A percentile compares a stretch with the other conserved stretches of the same genome.
Evolutionary conservation across 2,113 vertebrate species (phyloP).

Genomic region (Plecturocebus donacophilus): DNA sequence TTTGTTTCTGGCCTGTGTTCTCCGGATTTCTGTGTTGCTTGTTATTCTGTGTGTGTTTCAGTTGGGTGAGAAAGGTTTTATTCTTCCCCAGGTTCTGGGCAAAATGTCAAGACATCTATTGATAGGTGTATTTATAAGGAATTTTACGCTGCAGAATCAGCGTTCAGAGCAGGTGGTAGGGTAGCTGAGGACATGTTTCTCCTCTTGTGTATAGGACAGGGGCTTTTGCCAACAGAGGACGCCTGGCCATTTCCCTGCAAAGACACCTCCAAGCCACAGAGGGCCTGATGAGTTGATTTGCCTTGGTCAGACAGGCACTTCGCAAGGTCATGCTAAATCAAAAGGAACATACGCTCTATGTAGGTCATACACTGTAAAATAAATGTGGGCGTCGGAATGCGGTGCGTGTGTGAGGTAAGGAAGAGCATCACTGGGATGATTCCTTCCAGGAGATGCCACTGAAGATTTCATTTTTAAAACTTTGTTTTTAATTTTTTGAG

Average conservation of each 20-base stretch:
- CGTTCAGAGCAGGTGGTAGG: not conserved
- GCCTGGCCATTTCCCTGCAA: too few relatives aligned
- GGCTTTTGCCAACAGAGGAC: rapidly evolving
- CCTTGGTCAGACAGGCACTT: not conserved
- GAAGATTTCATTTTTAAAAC: not conserved
- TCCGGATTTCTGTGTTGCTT: not conserved
- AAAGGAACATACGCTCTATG: not conserved
- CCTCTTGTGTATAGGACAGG: not conserved
- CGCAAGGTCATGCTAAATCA: not conserved
- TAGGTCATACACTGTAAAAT: not conserved
- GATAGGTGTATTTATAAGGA: not conserved
- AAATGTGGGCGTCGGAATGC: not conserved
- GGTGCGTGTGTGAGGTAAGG: not conserved
- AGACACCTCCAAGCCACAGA: not conserved
- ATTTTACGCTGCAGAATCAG: not conserved
- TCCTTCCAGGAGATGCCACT: not conserved
- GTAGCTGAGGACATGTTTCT: not conserved
- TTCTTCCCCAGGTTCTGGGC: not conserved
- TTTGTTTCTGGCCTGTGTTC: not conserved
- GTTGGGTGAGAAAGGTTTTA: not conserved
- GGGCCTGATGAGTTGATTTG: too few relatives aligned
- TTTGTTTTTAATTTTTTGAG: not conserved
- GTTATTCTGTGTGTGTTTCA: not conserved
- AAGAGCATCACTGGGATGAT: rapidly evolving
- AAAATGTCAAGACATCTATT: not conserved